phyloP scores from a whole-genome alignment of 2,797 vertebrate species.

The Cyprinella venusta region DNA sequence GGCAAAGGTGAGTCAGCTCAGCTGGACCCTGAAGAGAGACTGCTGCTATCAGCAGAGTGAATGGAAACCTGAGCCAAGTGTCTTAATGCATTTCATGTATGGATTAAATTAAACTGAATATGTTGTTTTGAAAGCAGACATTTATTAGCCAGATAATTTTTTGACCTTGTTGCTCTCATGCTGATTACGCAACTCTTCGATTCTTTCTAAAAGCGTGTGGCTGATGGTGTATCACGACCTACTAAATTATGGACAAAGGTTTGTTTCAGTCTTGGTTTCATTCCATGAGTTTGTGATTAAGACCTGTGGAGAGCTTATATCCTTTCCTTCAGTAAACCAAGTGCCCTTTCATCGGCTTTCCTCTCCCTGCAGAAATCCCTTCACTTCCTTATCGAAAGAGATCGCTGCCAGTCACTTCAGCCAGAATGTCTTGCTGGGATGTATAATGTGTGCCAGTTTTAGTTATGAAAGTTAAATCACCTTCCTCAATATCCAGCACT shows the following conservation, averaged over 20 bases:
- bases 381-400: conserved; percentile 7
- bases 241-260: conserved; percentile 97
- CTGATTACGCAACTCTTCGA: conserved; percentile 56
- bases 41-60: not conserved
- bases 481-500: conserved; percentile 4
- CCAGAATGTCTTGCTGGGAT: conserved; percentile 24
- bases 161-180: conserved; percentile 33
- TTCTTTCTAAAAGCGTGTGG: conserved; percentile 82
- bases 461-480: conserved; percentile 33
- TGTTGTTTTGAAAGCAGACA: conserved; percentile 6
- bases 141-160: conserved; percentile 35
- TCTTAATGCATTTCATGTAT: not conserved
- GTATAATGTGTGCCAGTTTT: not conserved
- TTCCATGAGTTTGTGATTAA: conserved; percentile 59
- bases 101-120: not conserved
- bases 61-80: not conserved
- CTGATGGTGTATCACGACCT: conserved; percentile 83
- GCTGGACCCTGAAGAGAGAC: not conserved
- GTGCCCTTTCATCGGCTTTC: conserved; percentile 32
- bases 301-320: conserved; percentile 28
- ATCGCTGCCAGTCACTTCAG: conserved; percentile 14
- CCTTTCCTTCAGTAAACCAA: conserved; percentile 25
- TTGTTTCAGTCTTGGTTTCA: conserved; percentile 78
- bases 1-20: conserved; percentile 84
- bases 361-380: conserved; percentile 28